Percentiles rank a stretch among this genome's conserved stretches.
These are phyloP conservation scores for Caenorhabditis briggsae DNA, from an alignment of 1,140 invertebrate genomes.

Conservation along the genomic window DNA sequence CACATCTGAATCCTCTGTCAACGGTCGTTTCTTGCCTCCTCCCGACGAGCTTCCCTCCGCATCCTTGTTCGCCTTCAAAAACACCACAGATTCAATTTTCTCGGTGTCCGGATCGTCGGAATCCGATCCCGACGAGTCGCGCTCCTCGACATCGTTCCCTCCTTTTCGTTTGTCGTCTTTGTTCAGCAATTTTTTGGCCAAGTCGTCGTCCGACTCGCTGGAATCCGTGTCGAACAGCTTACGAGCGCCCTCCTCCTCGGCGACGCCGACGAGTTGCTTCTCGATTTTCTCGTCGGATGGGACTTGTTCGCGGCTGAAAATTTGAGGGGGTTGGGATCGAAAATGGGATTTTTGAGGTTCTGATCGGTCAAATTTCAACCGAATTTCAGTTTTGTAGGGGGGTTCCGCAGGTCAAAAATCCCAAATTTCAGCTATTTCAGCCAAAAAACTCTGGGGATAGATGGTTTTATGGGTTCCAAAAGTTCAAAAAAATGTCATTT, in stretches of 20 bases:
- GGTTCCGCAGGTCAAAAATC: no score
- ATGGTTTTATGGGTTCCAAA: no score
- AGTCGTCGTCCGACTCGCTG: constrained; percentile 60
- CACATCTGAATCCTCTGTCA: constrained; percentile 7
- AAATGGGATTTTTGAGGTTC: no score
- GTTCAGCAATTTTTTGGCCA: constrained; percentile 58
- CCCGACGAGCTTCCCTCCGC: constrained; percentile 12
- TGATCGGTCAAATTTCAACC: no score
- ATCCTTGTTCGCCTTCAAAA: constrained; percentile 48
- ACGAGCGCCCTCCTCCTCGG: constrained; percentile 73
- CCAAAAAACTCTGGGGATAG: no score
- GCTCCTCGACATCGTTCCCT: constrained; percentile 66
- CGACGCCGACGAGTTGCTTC: constrained; percentile 74
- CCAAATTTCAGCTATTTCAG: no score
- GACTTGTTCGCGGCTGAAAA: constrained; percentile 72
- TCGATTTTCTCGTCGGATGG: constrained; percentile 75
- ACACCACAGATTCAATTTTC: constrained; percentile 63
- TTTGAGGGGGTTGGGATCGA: no score
- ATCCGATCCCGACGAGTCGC: constrained; percentile 66
- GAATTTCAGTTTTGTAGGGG: no score
- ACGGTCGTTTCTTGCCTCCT: constrained; percentile 55
- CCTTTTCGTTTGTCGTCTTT: constrained; percentile 57
- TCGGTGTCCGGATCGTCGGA: constrained; percentile 74
- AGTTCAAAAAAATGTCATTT: no score
- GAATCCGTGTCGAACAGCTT: constrained; percentile 68